Conservation (phyloP, 2,888 invertebrate genomes). For the Mesoligia furuncula region DNA sequence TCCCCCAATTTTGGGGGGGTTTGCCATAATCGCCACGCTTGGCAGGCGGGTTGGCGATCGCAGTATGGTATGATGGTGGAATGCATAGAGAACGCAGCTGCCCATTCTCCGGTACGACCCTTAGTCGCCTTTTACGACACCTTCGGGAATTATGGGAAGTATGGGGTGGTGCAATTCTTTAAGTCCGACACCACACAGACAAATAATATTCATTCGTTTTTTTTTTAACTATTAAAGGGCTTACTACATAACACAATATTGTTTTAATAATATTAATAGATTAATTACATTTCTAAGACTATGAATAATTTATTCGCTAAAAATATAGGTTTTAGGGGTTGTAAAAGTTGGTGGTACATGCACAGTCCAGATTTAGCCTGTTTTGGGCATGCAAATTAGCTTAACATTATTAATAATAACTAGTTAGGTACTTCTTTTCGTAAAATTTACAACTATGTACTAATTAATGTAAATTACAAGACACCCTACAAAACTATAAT, state of each 20-base stretch:
- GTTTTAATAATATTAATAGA: not conserved
- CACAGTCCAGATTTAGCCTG: not conserved
- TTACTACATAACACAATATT: not conserved
- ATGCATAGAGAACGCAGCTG: too few species aligned
- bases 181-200: too few species aligned
- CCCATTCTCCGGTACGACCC: too few species aligned
- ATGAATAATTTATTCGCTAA: not conserved
- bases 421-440: not conserved
- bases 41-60: too few species aligned
- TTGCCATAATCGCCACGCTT: too few species aligned
- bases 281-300: not conserved
- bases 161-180: too few species aligned
- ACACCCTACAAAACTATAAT: not conserved
- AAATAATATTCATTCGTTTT: not conserved
- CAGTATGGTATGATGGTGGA: too few species aligned
- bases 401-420: not conserved
- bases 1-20: too few species aligned
- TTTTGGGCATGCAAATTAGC: not conserved
- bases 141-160: too few species aligned
- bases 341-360: not conserved
- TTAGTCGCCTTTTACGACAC: too few species aligned
- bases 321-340: not conserved
- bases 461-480: not conserved
- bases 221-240: not conserved
- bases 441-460: not conserved